phyloP scores from a whole-genome alignment of 2,113 vertebrate species.

The Arvicanthis niloticus region DNA sequence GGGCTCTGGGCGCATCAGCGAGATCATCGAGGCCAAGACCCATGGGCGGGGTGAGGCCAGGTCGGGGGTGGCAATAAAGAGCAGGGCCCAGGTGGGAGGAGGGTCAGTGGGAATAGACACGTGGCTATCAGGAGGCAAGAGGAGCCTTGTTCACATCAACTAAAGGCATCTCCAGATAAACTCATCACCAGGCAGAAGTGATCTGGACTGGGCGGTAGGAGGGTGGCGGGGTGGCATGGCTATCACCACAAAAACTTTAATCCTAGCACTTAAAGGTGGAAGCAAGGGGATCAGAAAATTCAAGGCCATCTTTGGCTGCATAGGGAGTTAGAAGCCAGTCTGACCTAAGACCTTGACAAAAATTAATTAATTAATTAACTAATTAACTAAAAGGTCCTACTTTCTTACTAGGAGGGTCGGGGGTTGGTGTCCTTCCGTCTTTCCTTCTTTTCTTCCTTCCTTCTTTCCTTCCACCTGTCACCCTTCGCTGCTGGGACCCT shows the following conservation, averaged over 20 bases:
- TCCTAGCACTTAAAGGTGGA: neutral
- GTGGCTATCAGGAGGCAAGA: neutral
- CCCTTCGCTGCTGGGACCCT: neutral
- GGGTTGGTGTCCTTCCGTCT: neutral
- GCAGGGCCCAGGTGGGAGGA: neutral
- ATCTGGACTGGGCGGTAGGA: neutral
- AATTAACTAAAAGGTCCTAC: neutral
- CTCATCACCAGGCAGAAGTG: neutral
- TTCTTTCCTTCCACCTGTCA: neutral
- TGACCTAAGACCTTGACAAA: neutral
- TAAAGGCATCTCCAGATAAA: no score
- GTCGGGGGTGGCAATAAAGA: neutral
- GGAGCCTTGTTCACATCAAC: neutral
- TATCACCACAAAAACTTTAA: neutral
- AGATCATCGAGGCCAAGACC: conserved; percentile 99
- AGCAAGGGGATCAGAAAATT: neutral
- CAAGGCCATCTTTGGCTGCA: neutral
- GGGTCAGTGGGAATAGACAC: no score
- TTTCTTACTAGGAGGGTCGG: neutral
- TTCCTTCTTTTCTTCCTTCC: neutral
- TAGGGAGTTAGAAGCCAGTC: neutral
- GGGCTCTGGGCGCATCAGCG: conserved; percentile 97
- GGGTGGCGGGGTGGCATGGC: no score
- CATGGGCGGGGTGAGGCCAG: conserved; percentile 93
- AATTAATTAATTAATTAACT: neutral